Evolutionary conservation across 2,113 vertebrate genomes (phyloP), one percentile per base, ranked within the genome.

Genomic region (Erinaceus europaeus): DNA sequence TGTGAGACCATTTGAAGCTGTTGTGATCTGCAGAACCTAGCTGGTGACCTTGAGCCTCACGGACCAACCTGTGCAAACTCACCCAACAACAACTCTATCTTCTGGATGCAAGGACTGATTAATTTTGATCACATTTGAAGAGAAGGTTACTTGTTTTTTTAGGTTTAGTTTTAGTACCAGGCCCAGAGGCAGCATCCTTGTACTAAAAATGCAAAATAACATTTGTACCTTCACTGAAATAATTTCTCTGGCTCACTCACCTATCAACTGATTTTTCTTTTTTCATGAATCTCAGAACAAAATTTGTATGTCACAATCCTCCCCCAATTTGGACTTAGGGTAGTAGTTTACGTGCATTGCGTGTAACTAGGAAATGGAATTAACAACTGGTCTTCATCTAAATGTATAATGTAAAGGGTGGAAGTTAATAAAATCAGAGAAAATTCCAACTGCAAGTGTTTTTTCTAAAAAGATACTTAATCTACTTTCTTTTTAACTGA

Each of bases 1-100:
- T 99, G 99, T 0, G 97, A 98, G 91, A 98, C 98, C 2, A 89
- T 97, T 71, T 98, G 95, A 97, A 36, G 53, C 40, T 10, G 11
- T 8, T 0, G 1, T 2, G 38, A 62, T 17, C 79, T 12, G 29
- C 38, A 68, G 67, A 53, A 69, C 4, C 4, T 23, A 65, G 82
- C 65, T 46, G 48, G 38, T 1, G 0, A 53, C 55, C 21, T 14
- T 2, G 21, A 59, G 64, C 55, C 27, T 77, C 40, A 6, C 9
- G 1, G 81, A 69, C 18, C 21, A 17, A 15, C 84, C 17, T 29
- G 69, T 44, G 25, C 10, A 3, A 64, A n/a, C n/a, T n/a, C n/a
- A n/a, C n/a, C n/a, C n/a, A n/a, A n/a, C n/a, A n/a, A 74, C 67
- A 61, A 65, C 12, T 15, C 6, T 9, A 29, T 4, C 61, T 71